Percentiles rank a stretch among this genome's conserved stretches.
phyloP scores from a whole-genome alignment of 2,797 vertebrate genomes.

The Bradypodion ventrale region DNA sequence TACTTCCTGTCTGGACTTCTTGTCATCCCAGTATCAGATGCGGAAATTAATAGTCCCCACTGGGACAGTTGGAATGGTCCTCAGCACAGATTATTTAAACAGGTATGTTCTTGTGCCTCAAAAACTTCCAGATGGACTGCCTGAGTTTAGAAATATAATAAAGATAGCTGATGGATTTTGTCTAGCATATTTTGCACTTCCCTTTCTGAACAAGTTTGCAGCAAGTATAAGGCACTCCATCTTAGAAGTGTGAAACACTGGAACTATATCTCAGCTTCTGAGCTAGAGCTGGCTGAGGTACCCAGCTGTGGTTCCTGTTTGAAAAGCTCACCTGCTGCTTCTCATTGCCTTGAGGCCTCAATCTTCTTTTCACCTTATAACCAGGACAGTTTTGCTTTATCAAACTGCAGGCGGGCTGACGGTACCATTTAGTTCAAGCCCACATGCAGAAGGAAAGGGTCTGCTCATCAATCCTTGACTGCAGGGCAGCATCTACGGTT shows the following conservation, averaged over 20 bases:
- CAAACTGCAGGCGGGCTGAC: conserved; percentile 22
- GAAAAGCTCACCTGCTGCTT: conserved; percentile 21
- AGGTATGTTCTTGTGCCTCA: neutral
- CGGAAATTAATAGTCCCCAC: neutral
- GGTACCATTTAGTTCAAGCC: neutral
- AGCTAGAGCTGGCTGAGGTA: conserved; percentile 4
- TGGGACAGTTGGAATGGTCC: too few relatives aligned
- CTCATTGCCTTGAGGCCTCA: conserved; percentile 10
- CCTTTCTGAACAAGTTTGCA: neutral
- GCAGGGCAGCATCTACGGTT: neutral
- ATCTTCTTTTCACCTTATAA: conserved; percentile 2
- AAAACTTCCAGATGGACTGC: neutral
- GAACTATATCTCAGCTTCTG: neutral
- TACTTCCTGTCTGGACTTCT: neutral
- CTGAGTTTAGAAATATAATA: neutral
- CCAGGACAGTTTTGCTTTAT: neutral
- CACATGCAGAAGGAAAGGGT: conserved; percentile 9
- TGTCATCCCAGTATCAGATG: neutral
- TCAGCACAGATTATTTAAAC: neutral
- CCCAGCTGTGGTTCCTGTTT: neutral
- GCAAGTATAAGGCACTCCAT: neutral
- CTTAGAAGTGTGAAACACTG: neutral
- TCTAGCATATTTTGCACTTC: neutral
- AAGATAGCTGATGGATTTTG: neutral
- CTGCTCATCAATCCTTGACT: neutral